Percentiles rank a stretch among this genome's conserved stretches.
Evolutionary conservation across 2,888 invertebrate species (phyloP).

Genomic region (Sepiola atlantica): DNA sequence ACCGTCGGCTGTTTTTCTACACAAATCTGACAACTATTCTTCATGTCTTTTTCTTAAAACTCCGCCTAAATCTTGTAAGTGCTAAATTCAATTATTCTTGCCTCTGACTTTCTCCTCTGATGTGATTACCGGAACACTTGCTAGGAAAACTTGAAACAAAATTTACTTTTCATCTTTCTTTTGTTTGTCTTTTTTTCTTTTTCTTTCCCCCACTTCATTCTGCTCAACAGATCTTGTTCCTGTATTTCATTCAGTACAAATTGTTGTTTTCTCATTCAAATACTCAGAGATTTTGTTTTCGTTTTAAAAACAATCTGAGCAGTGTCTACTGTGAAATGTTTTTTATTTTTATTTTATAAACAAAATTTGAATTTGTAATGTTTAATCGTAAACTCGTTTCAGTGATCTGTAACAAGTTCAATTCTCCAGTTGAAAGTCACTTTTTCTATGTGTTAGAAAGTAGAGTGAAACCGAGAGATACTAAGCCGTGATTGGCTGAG

Average conservation of each 20-base stretch:
- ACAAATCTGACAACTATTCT: not conserved
- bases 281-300: not conserved
- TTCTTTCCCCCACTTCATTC: not conserved
- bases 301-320: not conserved
- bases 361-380: not conserved
- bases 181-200: not conserved
- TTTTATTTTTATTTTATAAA: not conserved
- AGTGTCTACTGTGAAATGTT: not conserved
- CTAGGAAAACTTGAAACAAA: slow-evolving; percentile 34
- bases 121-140: not conserved
- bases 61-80: not conserved
- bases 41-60: not conserved
- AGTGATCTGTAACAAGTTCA: not conserved
- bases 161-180: not conserved
- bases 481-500: too few relatives aligned
- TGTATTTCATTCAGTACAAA: not conserved
- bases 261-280: not conserved
- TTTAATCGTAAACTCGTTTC: not conserved
- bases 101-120: not conserved
- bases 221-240: not conserved
- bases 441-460: not conserved
- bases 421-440: not conserved
- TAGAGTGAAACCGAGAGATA: too few relatives aligned
- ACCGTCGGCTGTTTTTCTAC: not conserved
- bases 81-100: not conserved